Evolutionary conservation across 2,797 vertebrate species (phyloP), one percentile per base, ranked within the genome.

Genomic region (Myotis planiceps): DNA sequence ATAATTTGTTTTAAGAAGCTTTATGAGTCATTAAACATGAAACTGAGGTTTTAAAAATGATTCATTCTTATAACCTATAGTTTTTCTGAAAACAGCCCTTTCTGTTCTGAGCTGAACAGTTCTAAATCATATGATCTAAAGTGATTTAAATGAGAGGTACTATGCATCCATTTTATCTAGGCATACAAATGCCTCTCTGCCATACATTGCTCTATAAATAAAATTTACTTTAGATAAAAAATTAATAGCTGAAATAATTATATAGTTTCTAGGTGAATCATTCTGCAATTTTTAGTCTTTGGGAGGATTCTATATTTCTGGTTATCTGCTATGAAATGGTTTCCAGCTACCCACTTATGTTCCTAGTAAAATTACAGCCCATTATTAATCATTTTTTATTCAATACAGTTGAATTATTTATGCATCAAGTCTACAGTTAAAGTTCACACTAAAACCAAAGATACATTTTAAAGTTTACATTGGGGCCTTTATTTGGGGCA

Each of bases 241-340:
- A 29, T 76, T 97, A 96, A 96, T 96, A 94, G 96, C 58, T 92
- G 83, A 96, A 97, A 97, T 97, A 97, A 97, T 96, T 96, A 96
- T 76, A 96, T 82, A 95, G 88, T 83, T 96, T 96, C 96, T 97
- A 97, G 91, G 86, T 97, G 97, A 98, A 58, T 97, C 97, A 97
- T 80, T 92, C 75, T 60, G 27, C 16, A 97, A 97, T n/a, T 93
- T 92, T 96, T 63, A 96, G 82, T 92, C 85, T 75, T 94, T 95
- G 90, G 37, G 71, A 96, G 84, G 92, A 93, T 95, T 94, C 71
- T 82, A 87, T 92, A 92, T 96, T 97, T 97, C 95, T 96, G 51
- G 42, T 76, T 81, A 93, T 96, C 83, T 96, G 69, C 49, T 91
- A 84, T 72, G 45, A 92, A 95, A 74, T 89, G 8, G 32, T 83